A percentile compares a stretch with the other conserved stretches of the same genome.
Evolutionary conservation across 1,140 invertebrate species (phyloP).

Genomic region (Paraescarpia echinospica): DNA sequence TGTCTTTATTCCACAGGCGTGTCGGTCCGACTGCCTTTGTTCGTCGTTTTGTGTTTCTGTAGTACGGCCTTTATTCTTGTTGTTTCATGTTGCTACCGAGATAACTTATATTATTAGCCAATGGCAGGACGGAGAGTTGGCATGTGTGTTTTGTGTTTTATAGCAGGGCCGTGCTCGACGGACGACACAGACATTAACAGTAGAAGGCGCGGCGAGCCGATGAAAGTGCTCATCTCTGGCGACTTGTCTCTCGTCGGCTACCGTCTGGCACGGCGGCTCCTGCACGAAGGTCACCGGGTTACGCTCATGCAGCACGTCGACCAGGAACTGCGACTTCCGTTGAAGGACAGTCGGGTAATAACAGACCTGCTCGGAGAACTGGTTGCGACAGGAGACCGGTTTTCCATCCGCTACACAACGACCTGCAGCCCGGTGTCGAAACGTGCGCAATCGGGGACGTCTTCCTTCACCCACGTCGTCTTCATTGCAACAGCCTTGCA

Average conservation of each 20-base stretch:
- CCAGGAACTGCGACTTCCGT: not conserved
- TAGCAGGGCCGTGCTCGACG: not conserved
- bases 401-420: not conserved
- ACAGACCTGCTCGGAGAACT: not conserved
- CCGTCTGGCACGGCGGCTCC: not conserved
- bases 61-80: no score
- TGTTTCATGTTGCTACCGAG: no score
- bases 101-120: no score
- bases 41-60: no score
- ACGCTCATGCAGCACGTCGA: not conserved
- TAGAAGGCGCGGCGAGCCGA: not conserved
- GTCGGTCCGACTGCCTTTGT: no score
- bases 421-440: not conserved
- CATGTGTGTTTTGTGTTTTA: no score
- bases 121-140: no score
- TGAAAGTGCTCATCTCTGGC: not conserved
- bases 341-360: not conserved
- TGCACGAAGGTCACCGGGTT: not conserved
- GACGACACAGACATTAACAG: no score
- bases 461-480: not conserved
- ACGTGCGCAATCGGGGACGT: not conserved
- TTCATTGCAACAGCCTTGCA: not conserved
- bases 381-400: not conserved
- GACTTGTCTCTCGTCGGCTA: not conserved
- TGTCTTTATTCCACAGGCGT: no score